Evolutionary conservation across 2,797 vertebrate species (phyloP).

Genomic region (Neosalanx taihuensis): DNA sequence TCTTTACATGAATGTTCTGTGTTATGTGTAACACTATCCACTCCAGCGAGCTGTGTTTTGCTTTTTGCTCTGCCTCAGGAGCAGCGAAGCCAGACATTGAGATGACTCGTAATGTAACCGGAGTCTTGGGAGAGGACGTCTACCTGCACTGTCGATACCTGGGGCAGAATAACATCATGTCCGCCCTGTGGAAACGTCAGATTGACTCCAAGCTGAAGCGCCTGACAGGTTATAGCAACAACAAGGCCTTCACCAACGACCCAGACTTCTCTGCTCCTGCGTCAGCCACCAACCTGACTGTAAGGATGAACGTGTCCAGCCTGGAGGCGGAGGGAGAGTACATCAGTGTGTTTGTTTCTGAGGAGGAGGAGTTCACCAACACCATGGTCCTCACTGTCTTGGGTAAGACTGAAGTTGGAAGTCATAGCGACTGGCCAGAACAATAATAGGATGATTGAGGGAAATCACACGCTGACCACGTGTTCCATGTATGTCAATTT

Average conservation of each 20-base stretch:
- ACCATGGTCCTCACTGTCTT: conserved; percentile 54
- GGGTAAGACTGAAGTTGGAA: conserved; percentile 54
- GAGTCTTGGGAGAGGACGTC: conserved; percentile 60
- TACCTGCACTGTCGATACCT: conserved; percentile 64
- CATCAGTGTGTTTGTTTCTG: conserved; percentile 56
- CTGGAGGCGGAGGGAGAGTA: conserved; percentile 66
- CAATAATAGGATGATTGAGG: background rate
- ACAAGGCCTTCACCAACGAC: background rate
- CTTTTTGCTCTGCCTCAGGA: conserved; percentile 34
- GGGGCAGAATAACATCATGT: conserved; percentile 34
- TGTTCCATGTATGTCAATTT: conserved; percentile 5
- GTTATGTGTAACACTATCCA: background rate
- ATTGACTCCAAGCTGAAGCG: conserved; percentile 23
- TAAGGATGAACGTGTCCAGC: conserved; percentile 52
- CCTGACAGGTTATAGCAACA: conserved; percentile 42
- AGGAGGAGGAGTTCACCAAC: background rate
- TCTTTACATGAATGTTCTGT: background rate
- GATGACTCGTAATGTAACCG: conserved; percentile 50
- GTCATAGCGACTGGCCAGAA: background rate
- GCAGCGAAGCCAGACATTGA: background rate
- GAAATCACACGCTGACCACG: background rate
- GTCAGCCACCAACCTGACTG: conserved; percentile 69
- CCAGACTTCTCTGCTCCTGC: conserved; percentile 47
- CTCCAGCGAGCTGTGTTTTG: background rate
- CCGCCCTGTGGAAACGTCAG: conserved; percentile 55